Base-by-base conservation (phyloP, 2,113 vertebrate genomes). In the Gnathonemus echidnorhynchus region DNA sequence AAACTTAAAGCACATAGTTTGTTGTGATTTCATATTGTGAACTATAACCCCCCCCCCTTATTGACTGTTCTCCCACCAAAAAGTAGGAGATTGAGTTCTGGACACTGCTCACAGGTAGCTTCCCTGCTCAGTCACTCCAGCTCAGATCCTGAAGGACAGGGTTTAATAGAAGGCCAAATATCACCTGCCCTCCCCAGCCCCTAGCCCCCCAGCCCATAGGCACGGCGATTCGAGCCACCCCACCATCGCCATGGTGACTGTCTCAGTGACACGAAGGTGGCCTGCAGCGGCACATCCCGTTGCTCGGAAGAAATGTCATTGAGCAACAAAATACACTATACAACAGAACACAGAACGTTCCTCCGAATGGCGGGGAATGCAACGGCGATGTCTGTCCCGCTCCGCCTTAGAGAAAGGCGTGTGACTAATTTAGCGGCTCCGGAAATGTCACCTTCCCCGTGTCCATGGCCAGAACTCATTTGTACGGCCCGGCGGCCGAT, bases 41-140 rank as follows among this genome's bases (percentile, higher is more conserved):
- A 94, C 92, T 94, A 95, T 94, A 94, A 89, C 89, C 92, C 66
- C 88, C 92, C 66, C 88, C 86, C 42, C 89, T 93, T 94, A 96
- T 95, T 95, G 94, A 95, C 92, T 93, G 88, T 95, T 96, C 95
- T 95, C 94, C 93, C 90, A 93, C 93, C 93, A 91, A 94, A 39
- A 77, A 95, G 91, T 93, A 93, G 92, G 93, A 95, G 95, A 95
- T 94, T 91, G 93, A 95, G 94, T 95, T 94, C 92, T 93, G 93
- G 94, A 91, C 92, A 91, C 93, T 86, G 93, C 94, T 92, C 91
- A 94, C 94, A 95, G 95, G 95, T 94, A 95, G 90, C 93, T 92
- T 93, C 94, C 93, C 92, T 91, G 92, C 91, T 93, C 93, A 53
- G 94, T 94, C 92, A 94, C 93, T 58, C 88, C 9, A 24, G 89